These are phyloP conservation scores for Drosophila nannoptera DNA, from an alignment of 1,140 invertebrate species.

Conservation along the genomic window DNA sequence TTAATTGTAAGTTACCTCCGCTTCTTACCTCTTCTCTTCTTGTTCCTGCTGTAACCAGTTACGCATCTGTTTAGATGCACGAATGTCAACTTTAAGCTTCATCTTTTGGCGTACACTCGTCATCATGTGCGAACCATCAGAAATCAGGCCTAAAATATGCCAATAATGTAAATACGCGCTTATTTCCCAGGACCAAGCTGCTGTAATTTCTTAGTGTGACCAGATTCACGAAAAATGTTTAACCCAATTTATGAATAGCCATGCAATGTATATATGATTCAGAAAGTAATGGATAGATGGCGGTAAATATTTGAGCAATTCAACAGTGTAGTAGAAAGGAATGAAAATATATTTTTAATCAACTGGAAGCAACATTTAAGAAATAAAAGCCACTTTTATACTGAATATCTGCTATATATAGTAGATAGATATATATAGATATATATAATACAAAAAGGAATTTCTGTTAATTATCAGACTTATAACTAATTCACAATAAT, in stretches of 20 bases:
- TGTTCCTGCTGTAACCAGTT: constrained; percentile 25
- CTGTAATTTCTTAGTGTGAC: constrained; percentile 9
- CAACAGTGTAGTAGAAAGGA: too few species aligned
- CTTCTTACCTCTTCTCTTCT: constrained; percentile 6
- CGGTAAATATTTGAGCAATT: not conserved
- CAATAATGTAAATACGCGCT: constrained; percentile 12
- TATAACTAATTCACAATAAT: constrained; percentile 18
- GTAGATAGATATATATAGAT: too few species aligned
- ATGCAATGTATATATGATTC: not conserved
- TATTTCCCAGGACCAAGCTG: not conserved
- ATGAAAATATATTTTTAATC: too few species aligned
- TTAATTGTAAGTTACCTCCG: not conserved
- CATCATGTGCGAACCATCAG: not conserved
- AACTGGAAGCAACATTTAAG: too few species aligned
- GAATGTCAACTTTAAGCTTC: not conserved
- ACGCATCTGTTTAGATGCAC: constrained; percentile 8
- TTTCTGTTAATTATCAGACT: not conserved
- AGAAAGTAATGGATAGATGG: not conserved
- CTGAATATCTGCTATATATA: not conserved
- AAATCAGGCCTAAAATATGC: not conserved
- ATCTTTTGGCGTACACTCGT: constrained; percentile 18
- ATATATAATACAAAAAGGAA: not conserved
- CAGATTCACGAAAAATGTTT: not conserved
- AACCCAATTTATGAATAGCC: not conserved
- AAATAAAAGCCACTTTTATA: not conserved